Conservation (phyloP, 2,113 vertebrate genomes). For the Pogonocichla stellata region DNA sequence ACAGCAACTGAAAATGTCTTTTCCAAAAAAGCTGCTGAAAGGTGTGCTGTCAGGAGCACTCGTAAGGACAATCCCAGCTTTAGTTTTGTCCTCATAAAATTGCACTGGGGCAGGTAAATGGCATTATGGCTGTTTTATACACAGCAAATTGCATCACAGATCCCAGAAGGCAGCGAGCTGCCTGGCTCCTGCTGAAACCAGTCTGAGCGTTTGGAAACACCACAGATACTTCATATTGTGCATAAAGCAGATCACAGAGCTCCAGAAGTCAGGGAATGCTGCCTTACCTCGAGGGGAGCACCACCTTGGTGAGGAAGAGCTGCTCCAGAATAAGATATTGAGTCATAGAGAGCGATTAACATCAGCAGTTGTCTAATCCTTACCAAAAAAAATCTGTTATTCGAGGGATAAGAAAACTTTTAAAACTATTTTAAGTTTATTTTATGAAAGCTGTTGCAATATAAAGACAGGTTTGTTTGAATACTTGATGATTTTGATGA, state of each 20-base stretch:
- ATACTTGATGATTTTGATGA: background rate
- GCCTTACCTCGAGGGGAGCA: background rate
- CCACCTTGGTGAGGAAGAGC: background rate
- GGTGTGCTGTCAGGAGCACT: background rate
- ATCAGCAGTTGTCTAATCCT: background rate
- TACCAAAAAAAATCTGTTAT: background rate
- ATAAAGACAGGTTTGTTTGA: background rate
- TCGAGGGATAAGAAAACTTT: background rate
- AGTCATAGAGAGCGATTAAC: background rate
- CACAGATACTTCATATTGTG: background rate
- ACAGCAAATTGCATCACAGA: background rate
- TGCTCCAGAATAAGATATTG: background rate
- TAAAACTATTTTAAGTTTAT: background rate
- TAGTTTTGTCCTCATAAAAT: background rate
- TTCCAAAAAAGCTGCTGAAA: background rate
- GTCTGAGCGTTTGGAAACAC: background rate
- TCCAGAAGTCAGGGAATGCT: fast-evolving
- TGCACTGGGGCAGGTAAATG: background rate
- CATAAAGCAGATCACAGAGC: background rate
- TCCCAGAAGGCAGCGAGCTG: background rate
- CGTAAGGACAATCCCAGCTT: background rate
- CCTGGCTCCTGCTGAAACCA: background rate
- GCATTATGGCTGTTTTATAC: background rate
- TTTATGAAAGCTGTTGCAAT: background rate
- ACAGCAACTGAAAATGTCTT: background rate